phyloP scores from a whole-genome alignment of 2,888 invertebrate genomes.

The Aproaerema taeniolella region DNA sequence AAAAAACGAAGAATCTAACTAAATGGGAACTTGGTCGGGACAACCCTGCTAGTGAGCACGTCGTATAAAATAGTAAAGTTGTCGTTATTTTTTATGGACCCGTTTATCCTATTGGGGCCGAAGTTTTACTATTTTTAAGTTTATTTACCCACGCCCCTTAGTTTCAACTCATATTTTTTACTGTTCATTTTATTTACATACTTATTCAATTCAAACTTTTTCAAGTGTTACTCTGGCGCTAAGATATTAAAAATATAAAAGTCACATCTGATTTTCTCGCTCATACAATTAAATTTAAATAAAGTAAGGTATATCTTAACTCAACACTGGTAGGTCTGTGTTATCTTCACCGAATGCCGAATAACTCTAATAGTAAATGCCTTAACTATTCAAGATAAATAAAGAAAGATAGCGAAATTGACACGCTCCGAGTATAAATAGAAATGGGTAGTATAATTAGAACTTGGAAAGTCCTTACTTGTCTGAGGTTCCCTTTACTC shows the following conservation, averaged over 20 bases:
- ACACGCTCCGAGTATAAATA: no score
- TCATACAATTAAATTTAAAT: no score
- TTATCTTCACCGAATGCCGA: constrained; percentile 5
- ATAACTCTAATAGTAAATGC: neutral
- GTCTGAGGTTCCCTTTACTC: no score
- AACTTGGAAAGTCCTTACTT: no score
- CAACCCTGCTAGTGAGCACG: constrained; percentile 5
- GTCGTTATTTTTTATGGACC: constrained; percentile 15
- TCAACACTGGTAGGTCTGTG: neutral
- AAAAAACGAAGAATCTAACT: no score
- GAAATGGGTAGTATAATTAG: no score
- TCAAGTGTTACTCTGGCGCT: neutral
- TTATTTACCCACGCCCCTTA: constrained; percentile 10
- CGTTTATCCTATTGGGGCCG: constrained; percentile 13
- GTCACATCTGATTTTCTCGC: no score
- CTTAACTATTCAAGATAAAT: neutral
- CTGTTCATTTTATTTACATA: neutral
- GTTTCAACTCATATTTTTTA: neutral
- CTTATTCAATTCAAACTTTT: neutral
- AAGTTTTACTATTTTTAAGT: constrained; percentile 15
- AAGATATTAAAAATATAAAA: no score
- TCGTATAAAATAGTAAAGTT: constrained; percentile 8
- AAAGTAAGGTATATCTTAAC: no score
- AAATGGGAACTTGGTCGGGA: no score
- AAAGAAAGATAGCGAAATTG: no score